Base-by-base conservation (phyloP, 2,113 vertebrate species). In the Emberiza fucata region DNA sequence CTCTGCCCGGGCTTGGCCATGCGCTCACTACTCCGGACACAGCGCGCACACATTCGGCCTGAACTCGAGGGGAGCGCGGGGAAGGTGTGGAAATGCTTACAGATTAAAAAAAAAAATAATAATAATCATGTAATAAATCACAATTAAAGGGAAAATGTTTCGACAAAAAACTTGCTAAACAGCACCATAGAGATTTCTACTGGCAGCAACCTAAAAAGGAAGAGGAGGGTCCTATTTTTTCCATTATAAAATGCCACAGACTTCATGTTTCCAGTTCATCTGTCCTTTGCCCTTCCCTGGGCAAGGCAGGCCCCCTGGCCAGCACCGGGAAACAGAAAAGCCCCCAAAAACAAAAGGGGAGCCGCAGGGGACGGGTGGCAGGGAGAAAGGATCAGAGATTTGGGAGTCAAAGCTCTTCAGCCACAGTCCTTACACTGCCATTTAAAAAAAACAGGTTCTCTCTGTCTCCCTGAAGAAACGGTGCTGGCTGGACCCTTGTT, bases 101-200 rank as follows among this genome's bases (percentile, higher is more conserved):
- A 70, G 29, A 56, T 57, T 28, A 11, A 20, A 12, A 40, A 47
- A 63, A 45, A 54, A 24, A 14, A 40, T 59, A 3, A 21, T 15
- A 79, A 85, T 60, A 59, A 50, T 53, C n/a, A 37, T 37, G 42
- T 47, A 40, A 90, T 90, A 88, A 80, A 66, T 82, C 86, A 94
- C 77, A 79, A 81, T 66, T 61, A 66, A 86, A 72, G n/a, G 64
- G 65, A 70, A 90, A 96, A 81, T 5, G 44, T 77, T 89, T 94
- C 85, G 94, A 85, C 63, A 81, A 77, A 68, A 71, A 81, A 37
- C 37, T 40, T 59, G 44, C 81, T 88, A 77, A 95, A 97, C 73
- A 97, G 94, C 96, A 97, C 94, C 97, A 75, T 57, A 24, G 61
- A 81, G 86, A 81, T 68, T 86, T 94, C 94, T 95, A 93, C 92